Base-by-base conservation (phyloP, 2,888 invertebrate genomes). In the Caenorhabditis doughertyi region DNA sequence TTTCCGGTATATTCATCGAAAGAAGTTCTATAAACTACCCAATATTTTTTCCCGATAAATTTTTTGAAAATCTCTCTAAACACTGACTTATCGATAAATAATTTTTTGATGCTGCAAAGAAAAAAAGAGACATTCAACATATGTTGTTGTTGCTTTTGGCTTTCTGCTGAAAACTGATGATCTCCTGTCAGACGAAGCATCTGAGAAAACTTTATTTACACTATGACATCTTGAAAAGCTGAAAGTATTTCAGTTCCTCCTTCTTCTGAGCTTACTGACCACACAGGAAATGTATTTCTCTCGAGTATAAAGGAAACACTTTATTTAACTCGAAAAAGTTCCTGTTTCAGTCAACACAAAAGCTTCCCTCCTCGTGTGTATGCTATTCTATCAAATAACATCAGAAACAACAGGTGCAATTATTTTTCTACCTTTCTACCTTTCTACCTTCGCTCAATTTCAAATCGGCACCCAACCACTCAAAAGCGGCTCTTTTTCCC, bases 401-500 rank as follows among this genome's bases (percentile, higher is more conserved):
- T n/a, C n/a, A n/a, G n/a, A n/a, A n/a, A n/a, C n/a, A n/a, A n/a
- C 44, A 47, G 44, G 44, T 47, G 44, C 44, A 47, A 47, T 47
- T 47, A 47, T 47, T 5, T 47, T 47, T 47, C 44, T 47, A 35
- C 35, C n/a, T n/a, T 16, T 9, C 11, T 39, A 16, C 39, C 39
- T 39, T 39, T 39, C 4, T 39, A 39, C 39, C 39, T 39, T 47
- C 18, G 18, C 44, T n/a, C 44, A 18, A 5, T 47, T 47, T 8
- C 44, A 47, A 47, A 47, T 47, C 18, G 44, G 18, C 35, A 9
- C 35, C 9, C 9, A 5, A 18, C 18, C 44, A 18, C 39, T 11
- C 39, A 18, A 47, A 47, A 47, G 18, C 18, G 18, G 18, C n/a
- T 18, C n/a, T 18, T 47, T 47, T 18, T 18, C 44, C 3, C 42